Evolutionary conservation across 2,113 vertebrate species (phyloP), one percentile per base, ranked within the genome.

Genomic region (Ammodytes dubius): DNA sequence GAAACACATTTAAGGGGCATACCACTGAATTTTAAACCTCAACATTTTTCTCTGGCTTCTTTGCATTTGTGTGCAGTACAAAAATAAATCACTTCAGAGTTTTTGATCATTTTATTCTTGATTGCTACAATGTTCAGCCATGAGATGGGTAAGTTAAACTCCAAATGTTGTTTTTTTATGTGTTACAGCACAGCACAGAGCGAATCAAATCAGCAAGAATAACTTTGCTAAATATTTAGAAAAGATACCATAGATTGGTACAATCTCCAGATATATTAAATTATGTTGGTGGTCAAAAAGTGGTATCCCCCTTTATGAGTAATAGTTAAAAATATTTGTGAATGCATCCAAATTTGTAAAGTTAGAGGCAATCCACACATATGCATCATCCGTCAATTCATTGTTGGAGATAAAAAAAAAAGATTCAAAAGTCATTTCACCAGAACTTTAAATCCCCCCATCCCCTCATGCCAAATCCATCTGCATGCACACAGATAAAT

Each of bases 271-370:
- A 67, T 57, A 40, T 54, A 27, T 27, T 27, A 27, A 27, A 27
- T 27, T 1, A 27, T 27, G 27, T 27, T 27, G 27, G 27, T 27
- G 27, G 37, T 43, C n/a, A 49, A 45, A 49, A 56, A 67, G 69
- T 70, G 68, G 35, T 81, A 77, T 79, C 3, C 57, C 56, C 69
- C 75, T 85, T 77, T 14, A 58, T 63, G 40, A 65, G 17, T 42
- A 54, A 7, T 1, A 35, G 13, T 10, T 52, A 40, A 47, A 67
- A 64, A 64, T 49, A 68, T 43, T 15, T 37, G 47, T 54, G 10
- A 72, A 69, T 50, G 19, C 13, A 57, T 65, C 7, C 19, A 3
- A 43, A 17, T 57, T 45, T 59, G 65, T 46, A 12, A 9, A 60
- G n/a, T 57, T 58, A 12, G 37, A 70, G 27, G 14, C 19, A 58